Evolutionary conservation across 2,797 vertebrate genomes (phyloP), one percentile per base, ranked within the genome.

Genomic region (Cottoperca gobio): DNA sequence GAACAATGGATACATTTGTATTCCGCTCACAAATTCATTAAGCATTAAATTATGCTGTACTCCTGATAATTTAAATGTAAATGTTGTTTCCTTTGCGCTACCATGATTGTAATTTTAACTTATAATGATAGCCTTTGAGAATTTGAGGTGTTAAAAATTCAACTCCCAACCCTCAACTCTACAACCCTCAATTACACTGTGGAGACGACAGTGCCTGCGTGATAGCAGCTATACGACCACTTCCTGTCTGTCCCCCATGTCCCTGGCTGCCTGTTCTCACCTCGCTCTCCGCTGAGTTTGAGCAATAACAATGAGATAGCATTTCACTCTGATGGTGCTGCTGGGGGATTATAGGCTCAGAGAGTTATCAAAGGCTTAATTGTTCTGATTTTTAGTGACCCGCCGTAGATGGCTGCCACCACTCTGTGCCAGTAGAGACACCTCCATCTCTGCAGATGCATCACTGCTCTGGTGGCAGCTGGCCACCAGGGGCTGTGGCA

Each of bases 281-380:
- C 72, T 64, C 21, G 17, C 82, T 85, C 72, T 43, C 63, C 37
- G 5, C 75, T 70, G 63, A 63, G 58, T 72, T 82, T 53, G 79
- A 83, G 85, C 88, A 80, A 76, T 78, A 86, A 92, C 93, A 94
- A 93, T 94, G 89, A 94, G 89, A 90, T 92, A 90, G 88, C 91
- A 88, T 93, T 95, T 95, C 91, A 92, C 74, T 92, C 68, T 80
- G 90, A 93, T 88, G 82, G 82, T 79, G 89, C 88, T 84, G 87
- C 85, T 58, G 65, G 61, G 81, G 91, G 93, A 95, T 95, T 94
- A 94, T 88, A 71, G 87, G 94, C 88, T 95, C 92, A 94, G 78
- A 81, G 91, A 91, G 90, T 91, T 93, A 94, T 95, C 92, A 94
- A 92, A 93, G 86, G 94, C 92, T 94, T 94, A 94, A 88, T 91